These are phyloP conservation scores for Myotis lucifugus DNA, from an alignment of 2,113 vertebrate genomes.

Conservation along the genomic window DNA sequence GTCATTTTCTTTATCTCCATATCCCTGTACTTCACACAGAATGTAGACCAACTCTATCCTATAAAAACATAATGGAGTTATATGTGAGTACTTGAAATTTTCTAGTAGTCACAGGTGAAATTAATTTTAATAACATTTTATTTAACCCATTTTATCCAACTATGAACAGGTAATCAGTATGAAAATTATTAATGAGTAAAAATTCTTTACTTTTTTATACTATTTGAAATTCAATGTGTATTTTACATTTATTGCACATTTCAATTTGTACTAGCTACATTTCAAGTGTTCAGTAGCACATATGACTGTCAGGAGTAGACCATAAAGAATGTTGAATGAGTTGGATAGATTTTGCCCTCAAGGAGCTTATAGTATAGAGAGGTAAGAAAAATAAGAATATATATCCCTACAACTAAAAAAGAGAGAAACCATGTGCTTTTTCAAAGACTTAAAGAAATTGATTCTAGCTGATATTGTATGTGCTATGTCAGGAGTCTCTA, in stretches of 20 bases:
- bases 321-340: neutral
- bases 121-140: conserved; percentile 5
- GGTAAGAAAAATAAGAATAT: neutral
- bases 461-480: neutral
- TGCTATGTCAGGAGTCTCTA: neutral
- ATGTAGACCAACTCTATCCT: neutral
- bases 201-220: neutral
- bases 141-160: neutral
- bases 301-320: neutral
- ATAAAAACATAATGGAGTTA: neutral
- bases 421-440: conserved; percentile 19
- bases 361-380: neutral
- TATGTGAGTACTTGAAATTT: neutral
- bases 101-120: neutral
- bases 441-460: neutral
- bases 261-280: neutral
- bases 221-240: neutral
- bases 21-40: neutral
- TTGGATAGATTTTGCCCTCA: neutral
- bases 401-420: neutral
- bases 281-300: neutral
- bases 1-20: neutral
- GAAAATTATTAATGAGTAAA: neutral
- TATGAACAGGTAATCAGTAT: neutral
- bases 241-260: neutral